phyloP scores from a whole-genome alignment of 2,113 vertebrate species.

The Odocoileus virginianus region DNA sequence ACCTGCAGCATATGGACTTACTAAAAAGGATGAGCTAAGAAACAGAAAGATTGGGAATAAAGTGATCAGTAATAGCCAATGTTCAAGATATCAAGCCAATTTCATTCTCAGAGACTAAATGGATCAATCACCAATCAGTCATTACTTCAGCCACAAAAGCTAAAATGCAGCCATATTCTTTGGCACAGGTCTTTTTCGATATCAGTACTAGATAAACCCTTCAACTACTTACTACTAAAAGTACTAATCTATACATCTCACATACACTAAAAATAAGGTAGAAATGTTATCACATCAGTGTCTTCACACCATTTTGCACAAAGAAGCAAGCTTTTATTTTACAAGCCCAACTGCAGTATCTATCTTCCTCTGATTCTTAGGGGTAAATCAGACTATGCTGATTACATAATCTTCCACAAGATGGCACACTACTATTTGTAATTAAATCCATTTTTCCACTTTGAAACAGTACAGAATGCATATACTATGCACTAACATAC shows the following conservation, averaged over 20 bases:
- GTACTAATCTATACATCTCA: neutral
- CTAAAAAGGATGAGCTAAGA: neutral
- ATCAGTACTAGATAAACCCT: neutral
- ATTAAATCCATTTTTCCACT: slow-evolving; percentile 21
- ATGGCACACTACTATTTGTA: slow-evolving; percentile 55
- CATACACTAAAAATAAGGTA: neutral
- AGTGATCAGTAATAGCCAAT: neutral
- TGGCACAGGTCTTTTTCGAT: neutral
- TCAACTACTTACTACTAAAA: neutral
- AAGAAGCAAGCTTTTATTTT: neutral
- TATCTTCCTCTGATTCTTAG: neutral
- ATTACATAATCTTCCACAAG: slow-evolving; percentile 61
- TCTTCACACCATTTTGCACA: neutral
- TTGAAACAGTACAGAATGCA: neutral
- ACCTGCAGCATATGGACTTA: neutral
- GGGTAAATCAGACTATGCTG: neutral
- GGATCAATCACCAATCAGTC: neutral
- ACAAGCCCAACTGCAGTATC: neutral
- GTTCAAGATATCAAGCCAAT: neutral
- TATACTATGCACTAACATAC: neutral
- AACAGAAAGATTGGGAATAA: neutral
- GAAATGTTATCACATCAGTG: neutral
- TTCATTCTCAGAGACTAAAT: neutral
- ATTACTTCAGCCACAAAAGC: neutral
- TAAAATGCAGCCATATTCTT: neutral